A percentile compares a stretch with the other conserved stretches of the same genome.
Conservation (phyloP, 2,797 vertebrate species). For the Muraenolepis orangiensis region DNA sequence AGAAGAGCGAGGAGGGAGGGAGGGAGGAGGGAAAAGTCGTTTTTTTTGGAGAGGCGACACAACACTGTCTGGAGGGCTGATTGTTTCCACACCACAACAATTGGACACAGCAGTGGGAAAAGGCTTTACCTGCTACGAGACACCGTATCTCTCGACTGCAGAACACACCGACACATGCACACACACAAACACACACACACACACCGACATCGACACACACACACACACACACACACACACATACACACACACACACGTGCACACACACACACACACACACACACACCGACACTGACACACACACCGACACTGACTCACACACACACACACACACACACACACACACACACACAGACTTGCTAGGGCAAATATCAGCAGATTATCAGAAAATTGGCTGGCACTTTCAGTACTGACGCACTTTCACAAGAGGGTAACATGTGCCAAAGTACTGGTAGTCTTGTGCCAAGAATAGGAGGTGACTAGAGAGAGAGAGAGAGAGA, state of each 20-base stretch:
- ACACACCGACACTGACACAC: neutral
- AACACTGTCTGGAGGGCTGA: too few species aligned
- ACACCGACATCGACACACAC: neutral
- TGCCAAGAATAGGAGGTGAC: conserved; percentile 21
- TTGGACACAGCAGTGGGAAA: conserved; percentile 10
- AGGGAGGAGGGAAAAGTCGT: too few species aligned
- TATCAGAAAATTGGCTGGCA: conserved; percentile 43
- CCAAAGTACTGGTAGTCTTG: conserved; percentile 29
- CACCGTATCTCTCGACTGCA: conserved; percentile 23
- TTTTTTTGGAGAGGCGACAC: too few species aligned
- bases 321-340: neutral
- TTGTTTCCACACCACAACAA: neutral
- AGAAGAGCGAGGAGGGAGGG: too few species aligned
- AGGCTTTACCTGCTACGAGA: conserved; percentile 13
- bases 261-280: conserved; percentile 23
- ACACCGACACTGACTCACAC: neutral
- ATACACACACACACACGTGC: conserved; percentile 38
- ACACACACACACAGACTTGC: conserved; percentile 38
- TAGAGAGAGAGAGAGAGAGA: conserved; percentile 15
- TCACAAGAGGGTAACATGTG: conserved; percentile 35
- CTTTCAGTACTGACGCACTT: conserved; percentile 47
- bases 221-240: neutral
- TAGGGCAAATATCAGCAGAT: conserved; percentile 57
- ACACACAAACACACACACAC: neutral
- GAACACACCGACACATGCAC: conserved; percentile 21